A percentile compares a stretch with the other conserved stretches of the same genome.
These are phyloP conservation scores for Atta texana DNA, from an alignment of 1,140 invertebrate species.

Conservation along the genomic window DNA sequence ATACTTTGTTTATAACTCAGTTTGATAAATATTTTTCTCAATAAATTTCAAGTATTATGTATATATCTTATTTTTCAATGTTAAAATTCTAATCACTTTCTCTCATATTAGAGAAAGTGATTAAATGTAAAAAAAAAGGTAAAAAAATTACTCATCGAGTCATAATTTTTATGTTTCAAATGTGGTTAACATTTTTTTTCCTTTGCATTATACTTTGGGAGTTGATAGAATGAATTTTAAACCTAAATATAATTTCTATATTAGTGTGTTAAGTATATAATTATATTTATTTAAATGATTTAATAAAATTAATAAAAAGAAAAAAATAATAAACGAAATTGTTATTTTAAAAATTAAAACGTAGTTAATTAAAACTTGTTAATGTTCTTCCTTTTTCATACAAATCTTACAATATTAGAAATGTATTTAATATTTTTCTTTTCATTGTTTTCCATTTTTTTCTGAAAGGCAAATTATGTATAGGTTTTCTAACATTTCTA, in stretches of 20 bases:
- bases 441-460: background rate
- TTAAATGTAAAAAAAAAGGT: background rate
- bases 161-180: conserved; percentile 16
- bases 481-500: background rate
- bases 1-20: background rate
- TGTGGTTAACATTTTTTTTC: background rate
- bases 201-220: background rate
- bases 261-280: background rate
- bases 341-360: too few relatives aligned
- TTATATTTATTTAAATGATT: background rate
- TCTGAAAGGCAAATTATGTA: background rate
- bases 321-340: background rate
- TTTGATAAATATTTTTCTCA: background rate
- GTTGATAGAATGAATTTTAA: background rate
- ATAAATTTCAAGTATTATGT: background rate
- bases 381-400: background rate
- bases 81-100: background rate
- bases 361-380: too few relatives aligned
- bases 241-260: background rate
- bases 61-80: background rate
- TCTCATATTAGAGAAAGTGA: too few relatives aligned
- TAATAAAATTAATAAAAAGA: background rate
- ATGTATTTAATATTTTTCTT: conserved; percentile 29
- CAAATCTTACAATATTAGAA: background rate
- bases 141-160: background rate